These are phyloP conservation scores for Acrobasis repandana DNA, from an alignment of 2,888 invertebrate genomes.

Conservation along the genomic window DNA sequence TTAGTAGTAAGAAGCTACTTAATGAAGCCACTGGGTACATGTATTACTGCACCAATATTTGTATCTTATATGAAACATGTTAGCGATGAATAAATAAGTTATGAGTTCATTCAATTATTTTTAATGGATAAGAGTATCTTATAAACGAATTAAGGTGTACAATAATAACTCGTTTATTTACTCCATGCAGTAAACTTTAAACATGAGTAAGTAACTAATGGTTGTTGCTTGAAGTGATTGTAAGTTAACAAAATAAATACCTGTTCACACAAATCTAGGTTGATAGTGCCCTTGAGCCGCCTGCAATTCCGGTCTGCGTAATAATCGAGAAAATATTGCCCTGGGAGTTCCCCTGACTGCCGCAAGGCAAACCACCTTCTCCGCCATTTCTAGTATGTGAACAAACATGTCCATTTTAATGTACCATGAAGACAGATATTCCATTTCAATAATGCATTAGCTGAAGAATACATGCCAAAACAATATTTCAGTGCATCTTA, in stretches of 20 bases:
- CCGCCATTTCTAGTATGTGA: conserved; percentile 92
- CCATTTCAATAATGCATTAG: conserved; percentile 30
- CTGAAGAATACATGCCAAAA: conserved; percentile 29
- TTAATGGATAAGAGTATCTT: too few relatives aligned
- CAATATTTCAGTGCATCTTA: conserved; percentile 29
- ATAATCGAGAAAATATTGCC: conserved; percentile 96
- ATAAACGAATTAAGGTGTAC: too few relatives aligned
- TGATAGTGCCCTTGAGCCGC: conserved; percentile 94
- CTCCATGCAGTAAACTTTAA: too few relatives aligned
- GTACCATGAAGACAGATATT: conserved; percentile 27
- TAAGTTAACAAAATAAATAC: conserved; percentile 66
- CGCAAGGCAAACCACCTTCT: conserved; percentile 96
- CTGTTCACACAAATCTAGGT: conserved; percentile 98
- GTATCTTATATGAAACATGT: too few relatives aligned
- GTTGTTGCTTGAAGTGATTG: too few relatives aligned
- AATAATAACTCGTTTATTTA: too few relatives aligned
- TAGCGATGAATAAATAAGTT: too few relatives aligned
- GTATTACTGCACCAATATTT: too few relatives aligned
- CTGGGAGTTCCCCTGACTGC: conserved; percentile 95
- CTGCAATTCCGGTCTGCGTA: conserved; percentile 94
- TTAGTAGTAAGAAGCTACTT: too few relatives aligned
- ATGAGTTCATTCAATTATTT: too few relatives aligned
- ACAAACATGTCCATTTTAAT: conserved; percentile 35
- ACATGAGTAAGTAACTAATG: too few relatives aligned
- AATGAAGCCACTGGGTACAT: too few relatives aligned